Percentiles rank a stretch among this genome's conserved stretches.
phyloP scores from a whole-genome alignment of 2,888 invertebrate genomes.

The Lordiphosa andalusiaca region DNA sequence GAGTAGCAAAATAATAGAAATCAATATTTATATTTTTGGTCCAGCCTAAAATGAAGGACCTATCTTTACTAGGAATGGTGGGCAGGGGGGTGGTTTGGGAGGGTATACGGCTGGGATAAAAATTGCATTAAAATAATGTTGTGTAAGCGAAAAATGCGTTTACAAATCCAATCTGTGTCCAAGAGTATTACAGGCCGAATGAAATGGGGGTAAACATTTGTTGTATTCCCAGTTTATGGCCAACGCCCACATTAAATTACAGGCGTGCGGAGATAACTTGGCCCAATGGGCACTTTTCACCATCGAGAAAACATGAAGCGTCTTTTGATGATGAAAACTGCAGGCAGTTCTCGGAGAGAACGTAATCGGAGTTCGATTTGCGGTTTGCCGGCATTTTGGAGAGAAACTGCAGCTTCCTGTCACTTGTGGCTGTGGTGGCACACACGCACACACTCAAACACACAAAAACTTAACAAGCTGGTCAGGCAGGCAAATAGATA shows the following conservation, averaged over 20 bases:
- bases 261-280: slow-evolving; percentile 44
- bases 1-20: too few relatives aligned
- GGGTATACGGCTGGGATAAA: slow-evolving; percentile 16
- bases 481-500: slow-evolving; percentile 58
- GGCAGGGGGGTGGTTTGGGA: too few relatives aligned
- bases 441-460: too few relatives aligned
- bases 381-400: slow-evolving; percentile 18
- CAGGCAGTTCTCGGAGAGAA: slow-evolving; percentile 4
- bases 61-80: slow-evolving; percentile 9
- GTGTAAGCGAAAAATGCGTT: slow-evolving; percentile 62
- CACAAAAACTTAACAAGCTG: slow-evolving; percentile 54
- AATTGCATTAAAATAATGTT: slow-evolving; percentile 69
- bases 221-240: slow-evolving; percentile 23
- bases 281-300: slow-evolving; percentile 35
- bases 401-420: slow-evolving; percentile 23
- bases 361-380: slow-evolving; percentile 18
- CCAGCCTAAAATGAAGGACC: slow-evolving; percentile 17
- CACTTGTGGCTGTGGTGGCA: slow-evolving; percentile 26
- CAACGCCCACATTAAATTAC: slow-evolving; percentile 62
- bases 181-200: background rate
- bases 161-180: slow-evolving; percentile 60
- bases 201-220: slow-evolving; percentile 6
- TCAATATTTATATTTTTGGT: background rate
- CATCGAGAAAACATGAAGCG: slow-evolving; percentile 19
- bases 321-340: slow-evolving; percentile 10